Evolutionary conservation across 2,888 invertebrate genomes (phyloP), one percentile per base, ranked within the genome.

Genomic region (Lepidocyrtoides sp.): DNA sequence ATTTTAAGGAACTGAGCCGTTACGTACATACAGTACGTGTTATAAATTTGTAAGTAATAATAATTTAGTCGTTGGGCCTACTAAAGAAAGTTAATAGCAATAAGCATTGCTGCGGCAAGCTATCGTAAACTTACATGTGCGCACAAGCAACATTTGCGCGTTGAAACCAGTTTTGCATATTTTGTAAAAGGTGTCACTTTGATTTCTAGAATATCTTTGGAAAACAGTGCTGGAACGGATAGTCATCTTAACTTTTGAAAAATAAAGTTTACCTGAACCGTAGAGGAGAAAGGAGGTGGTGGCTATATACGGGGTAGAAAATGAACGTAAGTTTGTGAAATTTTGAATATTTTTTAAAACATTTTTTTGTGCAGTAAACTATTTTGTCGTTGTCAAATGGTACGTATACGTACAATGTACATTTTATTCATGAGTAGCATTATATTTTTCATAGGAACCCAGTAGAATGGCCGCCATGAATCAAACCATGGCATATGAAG

Each of bases 401-500:
- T n/a, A n/a, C n/a, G n/a, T n/a, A n/a, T n/a, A n/a, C n/a, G n/a
- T n/a, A n/a, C n/a, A n/a, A n/a, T n/a, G n/a, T n/a, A n/a, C n/a
- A n/a, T n/a, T n/a, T n/a, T n/a, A n/a, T n/a, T n/a, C n/a, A n/a
- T n/a, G n/a, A 4, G 5, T 23, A 66, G 5, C 32, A 17, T 1
- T 32, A n/a, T 10, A 29, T 69, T 69, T 2, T 51, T 66, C 32
- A 5, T 8, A 57, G 75, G 85, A 75, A 14, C 26, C 57, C 23
- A 26, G 10, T 3, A 44, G 75, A 51, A 44, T 48, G 75, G 14
- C 75, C 3, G 14, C 44, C 14, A 57, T 72, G 29, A 89, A 81
- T n/a, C 54, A 69, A 4, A 57, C 86, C 14, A 32, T 87, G 72
- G 72, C 77, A 3, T 91, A 92, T 72, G 88, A 91, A 23, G 91